Base-by-base conservation (phyloP, 1,140 invertebrate species). In the Adelges cooleyi region DNA sequence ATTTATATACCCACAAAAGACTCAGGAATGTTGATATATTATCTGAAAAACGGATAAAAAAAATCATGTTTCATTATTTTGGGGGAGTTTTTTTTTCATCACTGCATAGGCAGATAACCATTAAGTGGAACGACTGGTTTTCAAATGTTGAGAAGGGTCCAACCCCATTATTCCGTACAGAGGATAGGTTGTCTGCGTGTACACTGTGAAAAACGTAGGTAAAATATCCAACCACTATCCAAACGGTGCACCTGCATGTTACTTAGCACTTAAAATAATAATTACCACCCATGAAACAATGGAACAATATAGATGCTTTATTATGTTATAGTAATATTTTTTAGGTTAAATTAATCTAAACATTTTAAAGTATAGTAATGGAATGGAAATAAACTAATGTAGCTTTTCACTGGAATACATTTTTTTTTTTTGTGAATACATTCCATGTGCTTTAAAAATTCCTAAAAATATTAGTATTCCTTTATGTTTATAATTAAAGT, bases 81-180 rank as follows among this genome's bases (percentile, higher is more conserved):
- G 6, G 18, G 56, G 56, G 27, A 62, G 56, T 27, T 42, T 48
- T 27, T 6, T 49, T 11, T 62, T 33, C 20, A 48, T 29, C 42
- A 33, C 29, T 48, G 44, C 17, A 33, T 20, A 42, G 40, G 40
- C 44, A 46, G 17, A 62, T 20, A 46, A 29, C 18, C 25, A 62
- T 25, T 48, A 48, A 62, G 56, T 62, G 56, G 56, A 62, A 62
- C 56, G 46, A 62, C 56, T 48, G 56, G 56, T 62, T 62, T 62
- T 62, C 46, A 17, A 62, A 62, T 48, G 42, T 62, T 48, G 15
- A 62, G 27, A 59, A 62, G 25, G 56, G 56, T 46, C 42, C 40
- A 42, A 62, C 56, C 56, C 42, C 6, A 46, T 48, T 62, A 20
- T 4, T 6, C 5, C 40, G 40, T 44, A 38, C 6, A 3, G 27